Conservation (phyloP, 2,113 vertebrate species). For the Petroica traversi region DNA sequence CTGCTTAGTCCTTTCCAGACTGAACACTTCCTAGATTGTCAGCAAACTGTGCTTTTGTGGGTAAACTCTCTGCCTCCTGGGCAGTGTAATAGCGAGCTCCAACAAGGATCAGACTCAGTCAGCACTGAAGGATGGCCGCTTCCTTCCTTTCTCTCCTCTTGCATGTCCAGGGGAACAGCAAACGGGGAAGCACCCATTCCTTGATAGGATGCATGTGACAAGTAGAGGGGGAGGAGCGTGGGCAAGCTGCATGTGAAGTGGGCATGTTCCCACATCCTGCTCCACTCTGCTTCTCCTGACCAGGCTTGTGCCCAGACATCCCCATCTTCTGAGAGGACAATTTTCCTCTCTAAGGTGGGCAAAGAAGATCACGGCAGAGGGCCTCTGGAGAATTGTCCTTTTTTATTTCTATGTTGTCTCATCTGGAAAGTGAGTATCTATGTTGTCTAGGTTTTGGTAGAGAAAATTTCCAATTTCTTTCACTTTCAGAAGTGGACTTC, state of each 20-base stretch:
- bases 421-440: neutral
- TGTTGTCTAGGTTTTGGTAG: neutral
- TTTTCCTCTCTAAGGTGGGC: neutral
- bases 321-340: neutral
- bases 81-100: neutral
- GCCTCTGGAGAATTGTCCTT: neutral
- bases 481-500: neutral
- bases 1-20: neutral
- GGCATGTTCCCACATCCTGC: neutral
- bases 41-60: neutral
- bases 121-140: neutral
- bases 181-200: neutral
- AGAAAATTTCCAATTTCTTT: neutral
- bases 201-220: neutral
- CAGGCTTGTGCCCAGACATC: neutral
- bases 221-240: neutral
- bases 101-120: neutral
- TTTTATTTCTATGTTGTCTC: neutral
- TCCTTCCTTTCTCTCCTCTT: neutral
- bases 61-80: neutral
- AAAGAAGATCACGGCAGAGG: neutral
- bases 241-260: neutral
- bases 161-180: neutral
- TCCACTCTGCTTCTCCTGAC: neutral
- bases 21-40: neutral